Conservation (phyloP, 2,113 vertebrate genomes). For the Amphiprion ocellaris region DNA sequence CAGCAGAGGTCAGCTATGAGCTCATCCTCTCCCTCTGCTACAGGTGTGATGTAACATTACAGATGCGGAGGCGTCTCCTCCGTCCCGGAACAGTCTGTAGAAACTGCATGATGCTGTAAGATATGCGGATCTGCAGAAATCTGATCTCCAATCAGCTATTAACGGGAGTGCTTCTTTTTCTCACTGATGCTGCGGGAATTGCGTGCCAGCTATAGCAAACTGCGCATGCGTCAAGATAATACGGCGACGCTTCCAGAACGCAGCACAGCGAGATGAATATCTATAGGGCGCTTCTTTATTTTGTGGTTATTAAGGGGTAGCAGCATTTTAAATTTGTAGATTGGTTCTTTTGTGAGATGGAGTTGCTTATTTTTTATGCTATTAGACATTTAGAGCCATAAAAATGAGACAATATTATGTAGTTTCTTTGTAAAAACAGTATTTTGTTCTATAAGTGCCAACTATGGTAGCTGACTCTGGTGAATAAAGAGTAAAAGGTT, state of each 20-base stretch:
- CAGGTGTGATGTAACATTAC: conserved; percentile 45
- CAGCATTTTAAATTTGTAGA: too few species aligned
- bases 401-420: too few species aligned
- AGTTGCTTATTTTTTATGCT: too few species aligned
- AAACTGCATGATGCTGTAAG: neutral
- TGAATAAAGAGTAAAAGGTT: too few species aligned
- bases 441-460: too few species aligned
- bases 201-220: conserved; percentile 11
- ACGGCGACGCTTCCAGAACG: neutral
- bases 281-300: conserved; percentile 10
- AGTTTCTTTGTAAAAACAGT: too few species aligned
- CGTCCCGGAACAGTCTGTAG: neutral
- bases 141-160: conserved; percentile 46
- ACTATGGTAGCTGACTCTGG: too few species aligned
- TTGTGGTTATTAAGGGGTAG: neutral
- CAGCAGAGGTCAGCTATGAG: conserved; percentile 18
- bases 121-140: neutral
- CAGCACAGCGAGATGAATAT: neutral
- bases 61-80: neutral
- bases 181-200: conserved; percentile 28
- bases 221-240: conserved; percentile 43
- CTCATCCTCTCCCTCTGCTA: neutral
- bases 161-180: neutral
- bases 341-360: too few species aligned
- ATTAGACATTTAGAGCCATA: too few species aligned